These are phyloP conservation scores for Myotis davidii DNA, from an alignment of 2,113 vertebrate species.

Conservation along the genomic window DNA sequence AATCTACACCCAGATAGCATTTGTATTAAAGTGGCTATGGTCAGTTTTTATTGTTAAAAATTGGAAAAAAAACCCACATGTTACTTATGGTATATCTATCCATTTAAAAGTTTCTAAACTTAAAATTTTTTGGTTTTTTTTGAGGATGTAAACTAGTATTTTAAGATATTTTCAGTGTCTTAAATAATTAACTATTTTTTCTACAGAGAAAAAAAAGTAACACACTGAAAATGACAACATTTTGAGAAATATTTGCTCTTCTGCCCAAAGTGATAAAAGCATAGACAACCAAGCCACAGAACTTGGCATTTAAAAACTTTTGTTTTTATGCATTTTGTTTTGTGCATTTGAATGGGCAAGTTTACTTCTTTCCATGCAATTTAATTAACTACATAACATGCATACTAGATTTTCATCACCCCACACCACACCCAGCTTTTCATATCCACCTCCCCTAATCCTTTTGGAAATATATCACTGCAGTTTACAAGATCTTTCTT, in stretches of 20 bases:
- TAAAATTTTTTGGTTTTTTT: neutral
- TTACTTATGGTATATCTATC: neutral
- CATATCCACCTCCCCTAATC: neutral
- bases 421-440: neutral
- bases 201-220: neutral
- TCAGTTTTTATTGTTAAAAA: conserved; percentile 65
- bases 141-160: neutral
- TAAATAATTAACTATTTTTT: conserved; percentile 38
- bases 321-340: neutral
- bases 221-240: conserved; percentile 19
- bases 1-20: neutral
- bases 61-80: neutral
- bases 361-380: conserved; percentile 31
- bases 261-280: neutral
- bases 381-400: neutral
- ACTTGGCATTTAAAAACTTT: neutral
- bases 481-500: conserved; percentile 24
- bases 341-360: neutral
- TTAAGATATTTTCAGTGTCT: conserved; percentile 6
- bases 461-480: conserved; percentile 10
- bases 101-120: conserved; percentile 44
- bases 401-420: conserved; percentile 30
- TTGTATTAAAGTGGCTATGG: conserved; percentile 17
- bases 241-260: conserved; percentile 47
- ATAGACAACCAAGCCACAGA: neutral